phyloP scores from a whole-genome alignment of 2,113 vertebrate genomes.

The Pomatorhinus ruficollis region DNA sequence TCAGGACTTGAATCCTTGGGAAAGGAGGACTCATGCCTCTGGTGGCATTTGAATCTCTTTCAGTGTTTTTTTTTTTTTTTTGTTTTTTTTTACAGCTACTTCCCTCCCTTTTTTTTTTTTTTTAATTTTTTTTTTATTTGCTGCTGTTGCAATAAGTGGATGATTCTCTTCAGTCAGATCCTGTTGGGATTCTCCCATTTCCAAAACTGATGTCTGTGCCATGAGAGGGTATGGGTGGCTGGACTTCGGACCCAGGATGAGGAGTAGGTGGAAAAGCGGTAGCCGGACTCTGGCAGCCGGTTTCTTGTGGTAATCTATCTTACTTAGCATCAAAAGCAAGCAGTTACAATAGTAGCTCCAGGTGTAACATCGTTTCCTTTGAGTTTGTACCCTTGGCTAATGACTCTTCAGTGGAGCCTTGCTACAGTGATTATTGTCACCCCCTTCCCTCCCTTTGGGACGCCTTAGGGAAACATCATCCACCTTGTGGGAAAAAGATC shows the following conservation, averaged over 20 bases:
- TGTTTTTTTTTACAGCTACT: neutral
- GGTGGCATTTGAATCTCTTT: neutral
- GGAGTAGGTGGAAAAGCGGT: neutral
- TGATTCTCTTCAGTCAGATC: neutral
- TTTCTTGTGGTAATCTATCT: neutral
- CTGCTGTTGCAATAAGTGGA: neutral
- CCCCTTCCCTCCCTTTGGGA: neutral
- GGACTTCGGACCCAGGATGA: neutral
- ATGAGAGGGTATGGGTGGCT: neutral
- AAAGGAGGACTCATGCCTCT: neutral
- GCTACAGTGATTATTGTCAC: neutral
- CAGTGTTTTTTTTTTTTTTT: neutral
- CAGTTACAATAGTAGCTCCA: neutral
- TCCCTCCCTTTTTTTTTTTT: neutral
- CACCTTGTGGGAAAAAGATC: neutral
- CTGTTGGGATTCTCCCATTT: neutral
- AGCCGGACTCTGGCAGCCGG: neutral
- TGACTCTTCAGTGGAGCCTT: neutral
- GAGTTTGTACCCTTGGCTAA: neutral
- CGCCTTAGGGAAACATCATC: neutral
- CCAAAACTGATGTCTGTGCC: neutral
- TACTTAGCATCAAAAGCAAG: neutral
- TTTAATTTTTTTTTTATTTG: neutral
- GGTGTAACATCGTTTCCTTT: neutral
- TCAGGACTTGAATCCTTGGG: slow-evolving; percentile 37